phyloP scores from a whole-genome alignment of 2,888 invertebrate species.

The Eurytoma californica region DNA sequence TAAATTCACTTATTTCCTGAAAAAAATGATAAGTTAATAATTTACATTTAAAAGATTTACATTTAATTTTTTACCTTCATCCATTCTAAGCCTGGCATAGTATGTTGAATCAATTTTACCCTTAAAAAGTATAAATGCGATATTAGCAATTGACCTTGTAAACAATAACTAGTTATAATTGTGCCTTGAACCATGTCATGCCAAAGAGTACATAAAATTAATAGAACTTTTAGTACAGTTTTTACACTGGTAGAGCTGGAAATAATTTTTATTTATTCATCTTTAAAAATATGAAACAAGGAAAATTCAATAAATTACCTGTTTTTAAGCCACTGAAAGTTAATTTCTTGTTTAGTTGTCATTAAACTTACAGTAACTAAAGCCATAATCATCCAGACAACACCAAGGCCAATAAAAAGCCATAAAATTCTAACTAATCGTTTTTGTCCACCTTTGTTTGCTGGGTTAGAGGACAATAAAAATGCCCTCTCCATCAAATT shows the following conservation, averaged over 20 bases:
- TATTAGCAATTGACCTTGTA: slow-evolving; percentile 87
- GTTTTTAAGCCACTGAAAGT: slow-evolving; percentile 81
- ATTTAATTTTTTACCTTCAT: slow-evolving; percentile 79
- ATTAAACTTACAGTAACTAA: slow-evolving; percentile 81
- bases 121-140: slow-evolving; percentile 85
- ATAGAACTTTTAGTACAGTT: slow-evolving; percentile 78
- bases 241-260: slow-evolving; percentile 77
- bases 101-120: slow-evolving; percentile 84
- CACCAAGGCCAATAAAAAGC: slow-evolving; percentile 83
- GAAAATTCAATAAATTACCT: slow-evolving; percentile 73
- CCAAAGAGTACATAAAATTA: slow-evolving; percentile 83
- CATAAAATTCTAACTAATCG: slow-evolving; percentile 83
- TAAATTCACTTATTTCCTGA: slow-evolving; percentile 87
- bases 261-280: slow-evolving; percentile 19
- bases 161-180: slow-evolving; percentile 87
- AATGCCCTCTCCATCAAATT: slow-evolving; percentile 90
- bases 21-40: slow-evolving; percentile 59
- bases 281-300: slow-evolving; percentile 1
- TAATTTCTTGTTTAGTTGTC: slow-evolving; percentile 80
- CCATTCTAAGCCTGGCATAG: slow-evolving; percentile 85
- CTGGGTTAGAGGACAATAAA: slow-evolving; percentile 83
- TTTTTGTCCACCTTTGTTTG: slow-evolving; percentile 82
- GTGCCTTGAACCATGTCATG: slow-evolving; percentile 91
- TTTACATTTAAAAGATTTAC: background rate
- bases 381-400: slow-evolving; percentile 84